Conservation (phyloP, 1,140 invertebrate genomes). For the Mycetomoellerius zeteki region DNA sequence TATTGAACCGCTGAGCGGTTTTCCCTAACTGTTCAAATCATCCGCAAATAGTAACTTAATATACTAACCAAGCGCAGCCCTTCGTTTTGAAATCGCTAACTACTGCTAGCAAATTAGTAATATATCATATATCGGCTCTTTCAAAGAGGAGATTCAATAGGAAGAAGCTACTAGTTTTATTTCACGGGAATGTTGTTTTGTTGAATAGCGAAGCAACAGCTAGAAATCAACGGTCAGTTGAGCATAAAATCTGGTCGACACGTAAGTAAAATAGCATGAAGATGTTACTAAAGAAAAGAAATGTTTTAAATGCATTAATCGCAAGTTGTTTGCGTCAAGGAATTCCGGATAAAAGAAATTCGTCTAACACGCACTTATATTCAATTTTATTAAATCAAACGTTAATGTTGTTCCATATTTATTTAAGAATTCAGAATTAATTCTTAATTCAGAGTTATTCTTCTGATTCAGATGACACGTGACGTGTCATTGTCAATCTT, state of each 20-base stretch:
- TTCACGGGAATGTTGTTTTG: slow-evolving; percentile 72
- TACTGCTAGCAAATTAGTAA: slow-evolving; percentile 66
- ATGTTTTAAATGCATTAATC: not conserved
- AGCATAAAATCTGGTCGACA: slow-evolving; percentile 38
- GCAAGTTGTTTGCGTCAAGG: not conserved
- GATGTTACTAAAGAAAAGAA: not conserved
- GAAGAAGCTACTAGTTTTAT: slow-evolving; percentile 59
- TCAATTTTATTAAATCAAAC: not conserved
- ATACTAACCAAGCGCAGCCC: slow-evolving; percentile 39
- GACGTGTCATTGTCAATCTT: not conserved
- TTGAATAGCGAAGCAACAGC: slow-evolving; percentile 64
- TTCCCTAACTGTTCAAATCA: slow-evolving; percentile 73
- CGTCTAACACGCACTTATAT: too few species aligned
- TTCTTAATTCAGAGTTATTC: too few species aligned
- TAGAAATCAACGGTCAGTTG: slow-evolving; percentile 64
- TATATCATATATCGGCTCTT: slow-evolving; percentile 57
- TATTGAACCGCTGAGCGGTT: slow-evolving; percentile 33
- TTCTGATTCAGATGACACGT: not conserved
- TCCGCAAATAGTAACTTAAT: slow-evolving; percentile 74
- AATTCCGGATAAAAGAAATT: not conserved
- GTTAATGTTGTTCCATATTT: not conserved
- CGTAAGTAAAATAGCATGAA: slow-evolving; percentile 16
- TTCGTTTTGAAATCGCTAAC: slow-evolving; percentile 59
- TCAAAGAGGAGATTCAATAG: slow-evolving; percentile 44
- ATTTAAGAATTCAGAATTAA: not conserved